A percentile compares a stretch with the other conserved stretches of the same genome.
Evolutionary conservation across 2,113 vertebrate genomes (phyloP).

Genomic region (Urocitellus parryii): DNA sequence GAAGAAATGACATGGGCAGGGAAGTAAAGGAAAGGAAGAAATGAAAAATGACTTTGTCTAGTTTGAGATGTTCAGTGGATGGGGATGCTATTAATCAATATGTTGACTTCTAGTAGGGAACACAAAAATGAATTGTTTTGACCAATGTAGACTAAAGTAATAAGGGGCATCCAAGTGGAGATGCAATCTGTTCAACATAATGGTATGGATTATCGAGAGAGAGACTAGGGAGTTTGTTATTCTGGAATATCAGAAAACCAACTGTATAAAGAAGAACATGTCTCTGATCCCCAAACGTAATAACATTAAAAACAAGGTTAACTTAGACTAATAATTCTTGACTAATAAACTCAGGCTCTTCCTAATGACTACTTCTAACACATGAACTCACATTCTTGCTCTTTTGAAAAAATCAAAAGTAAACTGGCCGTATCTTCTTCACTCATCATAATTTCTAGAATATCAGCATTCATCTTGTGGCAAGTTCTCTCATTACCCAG

Average conservation of each 20-base stretch:
- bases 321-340: slow-evolving; percentile 2
- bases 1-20: neutral
- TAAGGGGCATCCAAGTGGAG: neutral
- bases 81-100: neutral
- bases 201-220: neutral
- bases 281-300: neutral
- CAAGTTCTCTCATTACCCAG: slow-evolving; percentile 26
- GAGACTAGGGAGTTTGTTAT: neutral
- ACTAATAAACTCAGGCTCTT: neutral
- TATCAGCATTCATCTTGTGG: neutral
- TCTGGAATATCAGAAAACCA: slow-evolving; percentile 27
- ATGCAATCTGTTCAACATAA: neutral
- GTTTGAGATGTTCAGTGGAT: neutral
- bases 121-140: neutral
- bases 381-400: neutral
- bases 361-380: neutral
- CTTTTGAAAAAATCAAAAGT: slow-evolving; percentile 55
- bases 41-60: neutral
- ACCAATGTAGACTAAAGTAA: neutral
- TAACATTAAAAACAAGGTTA: slow-evolving; percentile 22
- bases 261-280: neutral
- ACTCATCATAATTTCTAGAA: neutral
- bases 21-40: neutral
- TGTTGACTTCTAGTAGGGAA: neutral
- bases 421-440: neutral